Base-by-base conservation (phyloP, 2,888 invertebrate genomes). In the Chymomyza fuscimana region DNA sequence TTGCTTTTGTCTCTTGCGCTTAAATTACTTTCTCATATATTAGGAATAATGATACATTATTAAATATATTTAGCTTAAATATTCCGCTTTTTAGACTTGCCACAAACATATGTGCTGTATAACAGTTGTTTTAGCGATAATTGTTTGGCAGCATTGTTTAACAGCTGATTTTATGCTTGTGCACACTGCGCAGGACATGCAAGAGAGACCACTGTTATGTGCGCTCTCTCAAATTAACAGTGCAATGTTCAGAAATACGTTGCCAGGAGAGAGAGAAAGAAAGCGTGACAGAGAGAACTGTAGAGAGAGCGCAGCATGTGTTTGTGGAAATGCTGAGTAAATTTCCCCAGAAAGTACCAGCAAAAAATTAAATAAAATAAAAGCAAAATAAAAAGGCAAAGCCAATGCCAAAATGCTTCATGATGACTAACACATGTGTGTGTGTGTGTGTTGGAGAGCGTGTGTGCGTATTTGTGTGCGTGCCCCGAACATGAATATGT, bases 351-450 rank as follows among this genome's bases (percentile, higher is more conserved):
- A 25, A 29, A 58, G 22, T 29, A 54, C 12, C 25, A 5, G 10
- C 6, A 29, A 15, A 22, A 46, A 54, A 7, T 22, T 0, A 19
- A 54, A 16, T 19, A 5, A 54, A 54, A 16, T 22, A 19, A 54
- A n/a, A 9, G 22, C 5, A 16, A 54, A 16, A n/a, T 54, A n/a
- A 10, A 22, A 25, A 22, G 58, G 58, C 29, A 25, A 58, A 25
- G 58, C 9, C 58, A 58, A 54, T 54, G 54, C 22, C 58, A 54
- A n/a, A 12, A 54, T 54, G 16, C 22, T 15, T 29, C 15, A 25
- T 15, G 78, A 79, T 79, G 79, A 77, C 78, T 79, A 79, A 79
- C 77, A 80, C 70, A 70, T 78, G 69, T 66, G 62, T 67, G 54
- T 2, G 15, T 15, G 5, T 29, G 32, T 65, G 2, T 12, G 52